Base-by-base conservation (phyloP, 1,140 invertebrate genomes). In the Camponotus floridanus region DNA sequence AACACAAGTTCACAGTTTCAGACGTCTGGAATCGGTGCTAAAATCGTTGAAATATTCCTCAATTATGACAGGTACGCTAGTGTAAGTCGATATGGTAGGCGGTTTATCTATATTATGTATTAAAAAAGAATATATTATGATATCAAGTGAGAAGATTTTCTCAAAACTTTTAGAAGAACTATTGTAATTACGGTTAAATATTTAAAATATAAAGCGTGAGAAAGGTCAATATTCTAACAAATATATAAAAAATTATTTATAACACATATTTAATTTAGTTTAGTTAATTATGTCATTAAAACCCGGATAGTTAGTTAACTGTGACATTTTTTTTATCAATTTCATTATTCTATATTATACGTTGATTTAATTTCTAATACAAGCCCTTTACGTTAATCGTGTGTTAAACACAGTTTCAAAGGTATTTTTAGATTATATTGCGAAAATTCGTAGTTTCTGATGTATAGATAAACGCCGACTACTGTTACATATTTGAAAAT, bases 1-100 rank as follows among this genome's bases (percentile, higher is more conserved):
- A 79, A 45, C 26, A 13, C 57, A 36, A 59, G 26, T 64, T 78
- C 39, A 15, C 7, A n/a, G 36, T 59, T 76, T 76, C 55, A 76
- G 51, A 61, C 55, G 42, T 33, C 36, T 42, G n/a, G 15, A 31
- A 42, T 76, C 39, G 39, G 26, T 45, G 39, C 39, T 76, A 78
- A 78, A 65, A 33, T 78, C 18, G 18, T 78, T 65, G 45, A 78
- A 65, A 65, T 65, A 65, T 78, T 64, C 45, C 59, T 42, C n/a
- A 76, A 64, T 76, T 76, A 76, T 64, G 39, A 45, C 39, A 76
- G 4, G 57, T 9, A 62, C 42, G n/a, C 71, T 9, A 74, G 71
- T 21, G 33, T 45, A 31, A 62, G 15, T 76, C 55, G 73, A 42
- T 45, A 2, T n/a, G 15, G 26, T 64, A n/a, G 36, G 9, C n/a